Base-by-base conservation (phyloP, 2,113 vertebrate genomes). In the Cnemophilus loriae region DNA sequence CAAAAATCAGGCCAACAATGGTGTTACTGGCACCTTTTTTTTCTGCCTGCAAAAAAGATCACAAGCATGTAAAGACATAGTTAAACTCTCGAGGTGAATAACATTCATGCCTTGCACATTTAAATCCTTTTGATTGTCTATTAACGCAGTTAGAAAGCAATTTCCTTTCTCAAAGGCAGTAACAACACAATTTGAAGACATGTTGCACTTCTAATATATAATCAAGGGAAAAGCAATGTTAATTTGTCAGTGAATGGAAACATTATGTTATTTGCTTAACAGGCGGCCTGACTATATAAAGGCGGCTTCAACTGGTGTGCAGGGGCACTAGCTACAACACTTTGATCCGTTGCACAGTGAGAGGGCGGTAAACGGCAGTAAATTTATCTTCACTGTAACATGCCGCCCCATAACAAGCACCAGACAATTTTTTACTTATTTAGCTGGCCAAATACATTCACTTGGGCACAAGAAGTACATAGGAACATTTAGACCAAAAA, bases 1-100 rank as follows among this genome's bases (percentile, higher is more conserved):
- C 99, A 94, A 99, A 99, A 97, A 99, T 99, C 84, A 99, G 95
- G 7, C 99, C 99, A 65, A 99, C 97, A 42, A 98, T 17, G 3
- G 99, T 98, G 82, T 98, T 98, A 94, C 97, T 99, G 71, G 97
- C 98, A 76, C 99, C 99, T 92, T 99, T 99, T 91, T 98, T 99
- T 91, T 97, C 87, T 80, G 99, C 99, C 99, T 99, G 97, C 26
- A 91, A 65, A 60, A 87, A 95, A 94, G 19, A 60, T 42, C 41
- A 93, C 60, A 74, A 32, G 3, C 11, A 33, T 18, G 19, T 81
- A 75, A 57, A 87, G 50, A 67, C 1, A 10, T 5, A 88, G 53
- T 15, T 18, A 88, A 64, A 92, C 33, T 88, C 42, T 49, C 77
- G 35, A 70, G 10, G 8, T 28, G 11, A 93, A 7, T 39, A 92